Base-by-base conservation (phyloP, 2,888 invertebrate species). In the Anticlea derivata region DNA sequence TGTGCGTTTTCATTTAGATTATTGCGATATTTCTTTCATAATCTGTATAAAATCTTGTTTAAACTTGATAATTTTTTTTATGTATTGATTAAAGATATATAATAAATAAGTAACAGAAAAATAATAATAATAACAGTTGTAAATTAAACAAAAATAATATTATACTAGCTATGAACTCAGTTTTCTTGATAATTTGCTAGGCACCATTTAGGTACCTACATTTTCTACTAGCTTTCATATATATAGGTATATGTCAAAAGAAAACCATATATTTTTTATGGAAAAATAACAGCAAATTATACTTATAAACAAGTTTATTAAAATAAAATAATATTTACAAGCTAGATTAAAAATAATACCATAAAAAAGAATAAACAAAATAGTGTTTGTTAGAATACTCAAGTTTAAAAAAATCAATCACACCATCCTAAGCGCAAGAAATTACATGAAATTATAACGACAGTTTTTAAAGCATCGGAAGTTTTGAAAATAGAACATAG, bases 281-380 rank as follows among this genome's bases (percentile, higher is more conserved):
- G n/a, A 24, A 31, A 41, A 29, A 30, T 6, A 33, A 38, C 24
- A 13, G 33, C 3, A 13, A 43, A 34, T 13, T 7, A 17, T 31
- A 22, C 51, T 37, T 51, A 79, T 45, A 68, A 79, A 75, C 67
- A 69, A 73, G 63, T 81, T 78, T 79, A 78, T 73, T 80, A 70
- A 55, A 70, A 68, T 71, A 70, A 65, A 68, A 66, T 71, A 72
- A 68, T 79, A 82, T 80, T 76, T 82, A 81, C 78, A 78, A 63
- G 60, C 66, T 66, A 72, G 63, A 68, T 63, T 63, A 70, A 68
- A 63, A 47, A 30, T 61, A 60, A 37, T 46, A 24, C 55, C 44
- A 53, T 73, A 75, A 65, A 74, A 72, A 74, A 73, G 68, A 64
- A 69, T 77, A 79, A 77, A 73, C 70, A 66, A 73, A 74, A 73